These are phyloP conservation scores for Gallinago media DNA, from an alignment of 2,113 vertebrate genomes.

Conservation along the genomic window DNA sequence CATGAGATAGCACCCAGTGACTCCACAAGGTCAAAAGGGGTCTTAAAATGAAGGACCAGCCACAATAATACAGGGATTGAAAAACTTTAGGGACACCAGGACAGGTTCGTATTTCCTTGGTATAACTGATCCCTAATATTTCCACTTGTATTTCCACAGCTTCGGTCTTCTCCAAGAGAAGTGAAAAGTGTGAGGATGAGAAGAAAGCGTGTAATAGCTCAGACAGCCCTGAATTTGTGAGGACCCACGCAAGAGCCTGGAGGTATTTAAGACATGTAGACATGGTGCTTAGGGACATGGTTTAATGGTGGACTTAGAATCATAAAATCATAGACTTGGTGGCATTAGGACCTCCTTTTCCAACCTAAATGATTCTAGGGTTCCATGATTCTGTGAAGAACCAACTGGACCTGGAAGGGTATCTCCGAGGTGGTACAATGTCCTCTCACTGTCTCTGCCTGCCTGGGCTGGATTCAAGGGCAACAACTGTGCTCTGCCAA, in stretches of 20 bases:
- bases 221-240: background rate
- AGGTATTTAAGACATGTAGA: rapidly evolving
- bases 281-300: background rate
- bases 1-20: background rate
- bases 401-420: background rate
- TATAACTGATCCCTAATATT: background rate
- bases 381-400: background rate
- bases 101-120: background rate
- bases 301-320: background rate
- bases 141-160: background rate
- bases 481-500: background rate
- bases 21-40: background rate
- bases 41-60: background rate
- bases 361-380: background rate
- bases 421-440: background rate
- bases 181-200: background rate
- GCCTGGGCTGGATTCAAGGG: background rate
- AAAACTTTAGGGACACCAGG: background rate
- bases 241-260: rapidly evolving
- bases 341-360: background rate
- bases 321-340: background rate
- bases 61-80: background rate
- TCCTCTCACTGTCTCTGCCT: background rate
- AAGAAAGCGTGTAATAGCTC: background rate
- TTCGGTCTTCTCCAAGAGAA: background rate